Evolutionary conservation across 2,113 vertebrate species (phyloP), one percentile per base, ranked within the genome.

Genomic region (Sterrhoptilus dennistouni): DNA sequence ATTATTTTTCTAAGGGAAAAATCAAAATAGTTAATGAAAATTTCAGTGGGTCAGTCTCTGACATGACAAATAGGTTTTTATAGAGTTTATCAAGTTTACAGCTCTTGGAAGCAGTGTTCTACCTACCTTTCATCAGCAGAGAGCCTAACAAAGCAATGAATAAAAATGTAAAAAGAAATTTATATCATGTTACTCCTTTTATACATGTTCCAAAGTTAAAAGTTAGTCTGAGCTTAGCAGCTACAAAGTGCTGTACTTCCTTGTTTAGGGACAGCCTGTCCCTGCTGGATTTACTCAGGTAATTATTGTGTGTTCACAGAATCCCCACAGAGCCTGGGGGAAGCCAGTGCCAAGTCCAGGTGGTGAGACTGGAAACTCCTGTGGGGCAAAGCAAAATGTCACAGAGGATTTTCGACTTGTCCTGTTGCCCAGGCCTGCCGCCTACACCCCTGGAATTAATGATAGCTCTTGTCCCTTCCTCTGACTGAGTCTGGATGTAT

Each of bases 291-390:
- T 91, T 47, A 36, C 38, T 50, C 14, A 15, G 21, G 13, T 50
- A 74, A 81, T 25, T 60, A 81, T 25, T 60, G 49, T 20, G 57
- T 1, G 14, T 18, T 80, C 63, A 24, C 20, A 33, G 36, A 78
- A 44, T 35, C 11, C 22, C 33, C 0, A 0, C 35, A 44, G 83
- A 54, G 38, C 35, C 49, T 33, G 11, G 1, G 2, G 59, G 18
- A 63, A 66, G 47, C 2, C 0, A 0, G 5, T 60, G 65, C 25
- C 5, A 2, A 14, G 38, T 3, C 4, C 1, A 14, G 52, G 61
- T 4, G 11, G 60, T 10, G 61, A 71, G 44, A 68, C 53, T 84
- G 69, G 87, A 94, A 94, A 83, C 15, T 91, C 95, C 49, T 0
- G 2, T 65, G 66, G 19, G 10, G 8, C 42, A 44, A 40, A 83